phyloP scores from a whole-genome alignment of 2,888 invertebrate species.

The Sesamia inferens region DNA sequence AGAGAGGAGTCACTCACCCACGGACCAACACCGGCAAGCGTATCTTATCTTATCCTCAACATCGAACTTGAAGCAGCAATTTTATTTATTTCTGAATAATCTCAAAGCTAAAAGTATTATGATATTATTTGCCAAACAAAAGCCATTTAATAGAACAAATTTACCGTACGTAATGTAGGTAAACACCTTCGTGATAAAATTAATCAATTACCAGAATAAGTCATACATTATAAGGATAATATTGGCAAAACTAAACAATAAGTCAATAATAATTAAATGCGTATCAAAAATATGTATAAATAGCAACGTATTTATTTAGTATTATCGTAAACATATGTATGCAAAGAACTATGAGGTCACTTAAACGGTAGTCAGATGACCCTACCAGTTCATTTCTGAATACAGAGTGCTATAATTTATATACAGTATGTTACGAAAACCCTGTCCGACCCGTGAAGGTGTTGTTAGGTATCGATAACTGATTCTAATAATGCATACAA shows the following conservation, averaged over 20 bases:
- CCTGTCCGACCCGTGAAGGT: no score
- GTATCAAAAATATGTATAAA: constrained; percentile 8
- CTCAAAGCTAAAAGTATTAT: not conserved
- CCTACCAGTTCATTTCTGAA: constrained; percentile 19
- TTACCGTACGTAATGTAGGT: not conserved
- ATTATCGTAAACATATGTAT: constrained; percentile 40
- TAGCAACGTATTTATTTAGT: constrained; percentile 9
- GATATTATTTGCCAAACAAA: not conserved
- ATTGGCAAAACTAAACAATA: not conserved
- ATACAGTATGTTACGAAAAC: no score
- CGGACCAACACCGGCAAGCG: not conserved
- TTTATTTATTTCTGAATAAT: not conserved
- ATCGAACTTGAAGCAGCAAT: not conserved
- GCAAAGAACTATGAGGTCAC: constrained; percentile 56
- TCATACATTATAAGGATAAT: constrained; percentile 7
- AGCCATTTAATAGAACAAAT: not conserved
- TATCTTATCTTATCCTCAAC: not conserved
- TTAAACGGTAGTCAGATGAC: constrained; percentile 42
- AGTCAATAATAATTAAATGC: constrained; percentile 9
- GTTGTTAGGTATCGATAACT: no score
- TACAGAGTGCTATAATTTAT: constrained; percentile 43
- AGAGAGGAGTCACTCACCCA: not conserved
- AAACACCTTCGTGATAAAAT: not conserved
- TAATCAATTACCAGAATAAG: constrained; percentile 7
- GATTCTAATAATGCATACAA: no score